phyloP scores from a whole-genome alignment of 92 coral and sea anemone genomes.

The Zoanthus gigantus region DNA sequence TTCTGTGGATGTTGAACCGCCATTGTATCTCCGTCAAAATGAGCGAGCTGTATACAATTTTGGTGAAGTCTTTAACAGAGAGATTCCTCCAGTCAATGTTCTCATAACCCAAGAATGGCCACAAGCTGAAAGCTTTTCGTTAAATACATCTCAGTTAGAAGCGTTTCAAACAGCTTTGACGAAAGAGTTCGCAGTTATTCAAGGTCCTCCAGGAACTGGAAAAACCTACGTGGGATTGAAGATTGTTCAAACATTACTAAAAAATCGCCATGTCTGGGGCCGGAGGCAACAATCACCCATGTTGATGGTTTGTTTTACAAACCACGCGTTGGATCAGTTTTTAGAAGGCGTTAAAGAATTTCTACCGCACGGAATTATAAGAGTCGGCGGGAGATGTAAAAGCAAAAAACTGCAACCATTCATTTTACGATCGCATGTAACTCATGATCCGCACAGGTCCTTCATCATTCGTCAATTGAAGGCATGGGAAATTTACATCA shows the following conservation, averaged over 20 bases:
- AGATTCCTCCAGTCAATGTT: slow-evolving; percentile 45
- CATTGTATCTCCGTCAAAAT: slow-evolving; percentile 65
- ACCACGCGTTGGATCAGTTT: slow-evolving; percentile 83
- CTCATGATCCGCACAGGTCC: not conserved
- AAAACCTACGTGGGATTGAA: slow-evolving; percentile 75
- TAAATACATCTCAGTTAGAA: slow-evolving; percentile 75
- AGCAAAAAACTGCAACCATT: slow-evolving; percentile 51
- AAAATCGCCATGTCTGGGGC: slow-evolving; percentile 50
- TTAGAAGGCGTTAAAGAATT: slow-evolving; percentile 72
- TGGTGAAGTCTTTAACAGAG: slow-evolving; percentile 4
- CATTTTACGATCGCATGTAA: slow-evolving; percentile 53
- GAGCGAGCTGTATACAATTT: slow-evolving; percentile 60
- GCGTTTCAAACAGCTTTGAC: slow-evolving; percentile 85
- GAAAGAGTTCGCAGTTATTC: slow-evolving; percentile 83
- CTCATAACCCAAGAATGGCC: slow-evolving; percentile 70
- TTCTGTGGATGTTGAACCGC: slow-evolving; percentile 66
- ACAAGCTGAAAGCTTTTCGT: slow-evolving; percentile 46
- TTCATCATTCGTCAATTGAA: slow-evolving; percentile 11
- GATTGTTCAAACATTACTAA: slow-evolving; percentile 16
- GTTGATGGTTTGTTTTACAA: slow-evolving; percentile 86
- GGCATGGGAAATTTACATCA: slow-evolving; percentile 22
- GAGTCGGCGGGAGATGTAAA: slow-evolving; percentile 83
- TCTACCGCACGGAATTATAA: slow-evolving; percentile 48
- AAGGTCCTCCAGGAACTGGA: slow-evolving; percentile 62
- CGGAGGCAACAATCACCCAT: slow-evolving; percentile 61